phyloP scores from a whole-genome alignment of 1,140 invertebrate genomes.

The Hylaeus volcanicus region DNA sequence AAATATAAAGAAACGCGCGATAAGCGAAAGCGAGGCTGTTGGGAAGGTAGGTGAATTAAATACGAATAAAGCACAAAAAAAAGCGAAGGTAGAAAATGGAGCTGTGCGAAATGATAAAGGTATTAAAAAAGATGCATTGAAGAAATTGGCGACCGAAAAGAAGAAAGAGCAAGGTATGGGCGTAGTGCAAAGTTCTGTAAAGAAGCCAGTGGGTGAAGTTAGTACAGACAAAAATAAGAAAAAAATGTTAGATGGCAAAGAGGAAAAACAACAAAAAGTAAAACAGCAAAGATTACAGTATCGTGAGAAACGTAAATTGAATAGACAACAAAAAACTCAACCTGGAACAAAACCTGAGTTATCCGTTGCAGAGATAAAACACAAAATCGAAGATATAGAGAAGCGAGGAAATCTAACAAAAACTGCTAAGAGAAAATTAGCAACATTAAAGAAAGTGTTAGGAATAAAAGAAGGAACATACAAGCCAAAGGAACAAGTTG shows the following conservation, averaged over 20 bases:
- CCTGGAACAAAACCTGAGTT: neutral
- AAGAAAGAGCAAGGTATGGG: conserved; percentile 7
- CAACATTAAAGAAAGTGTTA: conserved; percentile 59
- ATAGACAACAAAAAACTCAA: conserved; percentile 2
- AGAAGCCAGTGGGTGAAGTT: neutral
- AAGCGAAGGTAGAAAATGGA: conserved; percentile 25
- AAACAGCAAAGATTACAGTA: conserved; percentile 13
- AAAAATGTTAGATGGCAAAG: neutral
- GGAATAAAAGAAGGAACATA: conserved; percentile 28
- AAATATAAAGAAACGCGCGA: conserved; percentile 54
- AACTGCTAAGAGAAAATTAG: conserved; percentile 63
- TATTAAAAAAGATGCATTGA: neutral
- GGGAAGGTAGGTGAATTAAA: neutral
- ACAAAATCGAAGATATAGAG: conserved; percentile 59
- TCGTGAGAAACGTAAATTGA: neutral
- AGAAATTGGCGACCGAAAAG: neutral
- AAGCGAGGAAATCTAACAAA: conserved; percentile 54
- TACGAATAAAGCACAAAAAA: conserved; percentile 5
- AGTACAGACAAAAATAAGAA: neutral
- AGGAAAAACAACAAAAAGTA: neutral
- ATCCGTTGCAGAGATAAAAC: conserved; percentile 56
- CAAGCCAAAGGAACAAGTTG: neutral
- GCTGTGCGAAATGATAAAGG: conserved; percentile 33
- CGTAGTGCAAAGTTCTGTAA: neutral
- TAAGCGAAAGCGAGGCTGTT: conserved; percentile 1